Evolutionary conservation across 2,797 vertebrate species (phyloP), one percentile per base, ranked within the genome.

Genomic region (Cuniculus paca): DNA sequence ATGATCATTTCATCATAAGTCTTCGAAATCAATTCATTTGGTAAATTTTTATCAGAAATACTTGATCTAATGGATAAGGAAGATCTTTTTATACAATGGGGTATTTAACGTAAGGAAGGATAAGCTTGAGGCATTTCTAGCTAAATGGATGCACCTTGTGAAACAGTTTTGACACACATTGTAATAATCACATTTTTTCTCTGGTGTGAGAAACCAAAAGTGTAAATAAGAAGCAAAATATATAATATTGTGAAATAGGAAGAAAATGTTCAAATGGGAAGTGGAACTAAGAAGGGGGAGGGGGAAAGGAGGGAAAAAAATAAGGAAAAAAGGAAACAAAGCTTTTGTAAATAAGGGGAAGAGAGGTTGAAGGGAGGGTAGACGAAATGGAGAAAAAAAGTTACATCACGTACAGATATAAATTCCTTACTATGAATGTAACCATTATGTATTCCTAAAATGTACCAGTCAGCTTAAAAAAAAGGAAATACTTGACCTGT

Each of bases 21-120:
- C 34, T 87, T 86, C 60, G 42, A 90, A 95, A 81, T 65, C 65
- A 86, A 75, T 77, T 87, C 65, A 82, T 16, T 42, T 86, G 65
- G 48, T 85, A 58, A 42, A 34, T 50, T 80, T 85, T 79, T 39
- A 65, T n/a, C 39, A 80, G n/a, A 86, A 93, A 82, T 77, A 68
- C 3, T 60, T 65, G 63, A n/a, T n/a, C 63, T 17, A n/a, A n/a
- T 65, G 34, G 16, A 19, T n/a, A n/a, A 65, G 34, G 31, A n/a
- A n/a, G 63, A 65, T 65, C 16, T 65, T 65, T 34, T 65, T 65
- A 65, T n/a, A 65, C 63, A 65, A 9, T 65, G 63, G 63, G n/a
- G 14, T 65, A 65, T 1, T 65, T 65, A 31, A 13, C 61, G 19
- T 65, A 19, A 65, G 9, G 63, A 34, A 34, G 6, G 13, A n/a